Evolutionary conservation across 2,888 invertebrate genomes (phyloP), one percentile per base, ranked within the genome.

Genomic region (Cinara cedri): DNA sequence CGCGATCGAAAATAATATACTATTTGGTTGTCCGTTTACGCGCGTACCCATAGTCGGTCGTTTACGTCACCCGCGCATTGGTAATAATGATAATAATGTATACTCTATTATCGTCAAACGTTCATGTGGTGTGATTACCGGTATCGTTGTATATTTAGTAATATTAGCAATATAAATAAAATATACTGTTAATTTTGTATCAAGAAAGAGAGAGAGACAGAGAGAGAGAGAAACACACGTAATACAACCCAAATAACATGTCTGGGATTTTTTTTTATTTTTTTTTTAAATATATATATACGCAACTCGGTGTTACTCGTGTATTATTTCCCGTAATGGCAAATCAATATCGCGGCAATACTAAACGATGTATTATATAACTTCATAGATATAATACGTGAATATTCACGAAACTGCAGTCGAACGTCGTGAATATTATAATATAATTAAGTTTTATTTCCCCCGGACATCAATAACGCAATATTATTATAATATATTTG

Each of bases 311-410:
- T 34, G 6, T 6, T 34, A 34, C 34, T 34, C 55, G 14, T n/a
- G n/a, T n/a, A 62, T 49, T 49, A 72, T 60, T 72, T 72, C n/a
- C n/a, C n/a, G n/a, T 72, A 60, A 49, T 60, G 14, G 26, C 46
- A n/a, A 72, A 57, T 72, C 72, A 49, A 72, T 72, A 72, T 44
- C n/a, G 16, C 10, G 44, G 42, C 24, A 57, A 3, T 4, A 34
- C 34, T n/a, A n/a, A 6, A 34, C 34, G 34, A 34, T 6, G 34
- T 34, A 34, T 34, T 34, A 34, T n/a, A n/a, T n/a, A n/a, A n/a
- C n/a, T n/a, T n/a, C n/a, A n/a, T n/a, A n/a, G n/a, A n/a, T n/a
- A n/a, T n/a, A n/a, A n/a, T n/a, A n/a, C n/a, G n/a, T 44, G 34
- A 14, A 13, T n/a, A 51, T 44, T 24, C 6, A 24, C 11, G 10